These are phyloP conservation scores for Anser cygnoides DNA, from an alignment of 2,113 vertebrate genomes.

Conservation along the genomic window DNA sequence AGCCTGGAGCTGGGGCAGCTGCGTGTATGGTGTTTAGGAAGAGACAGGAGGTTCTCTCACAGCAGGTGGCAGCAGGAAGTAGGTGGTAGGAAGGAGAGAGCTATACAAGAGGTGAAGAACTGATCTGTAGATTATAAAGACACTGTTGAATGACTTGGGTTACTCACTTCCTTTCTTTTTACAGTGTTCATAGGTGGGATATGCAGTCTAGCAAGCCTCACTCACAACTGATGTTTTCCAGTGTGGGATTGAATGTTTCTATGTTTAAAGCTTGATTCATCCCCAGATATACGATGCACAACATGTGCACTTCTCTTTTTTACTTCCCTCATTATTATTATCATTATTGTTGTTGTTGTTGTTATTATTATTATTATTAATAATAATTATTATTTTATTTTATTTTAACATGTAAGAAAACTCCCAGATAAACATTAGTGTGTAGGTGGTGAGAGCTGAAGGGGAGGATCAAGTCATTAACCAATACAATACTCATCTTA, in stretches of 20 bases:
- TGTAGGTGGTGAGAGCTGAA: neutral
- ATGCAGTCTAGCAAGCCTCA: neutral
- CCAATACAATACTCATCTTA: neutral
- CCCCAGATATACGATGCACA: neutral
- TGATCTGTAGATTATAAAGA: neutral
- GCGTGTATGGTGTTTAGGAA: neutral
- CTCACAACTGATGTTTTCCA: neutral
- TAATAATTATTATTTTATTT: too few species aligned
- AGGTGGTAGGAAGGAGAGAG: neutral
- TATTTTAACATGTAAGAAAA: neutral
- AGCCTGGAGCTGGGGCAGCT: neutral
- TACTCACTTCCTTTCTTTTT: neutral
- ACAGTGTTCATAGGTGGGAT: neutral
- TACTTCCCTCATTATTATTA: too few species aligned
- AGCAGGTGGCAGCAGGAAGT: neutral
- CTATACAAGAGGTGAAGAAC: neutral
- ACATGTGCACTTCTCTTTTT: neutral
- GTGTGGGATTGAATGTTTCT: neutral
- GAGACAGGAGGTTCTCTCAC: neutral
- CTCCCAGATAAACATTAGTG: neutral
- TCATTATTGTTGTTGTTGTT: too few species aligned
- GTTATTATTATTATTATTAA: too few species aligned
- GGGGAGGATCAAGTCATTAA: neutral
- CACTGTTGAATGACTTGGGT: neutral
- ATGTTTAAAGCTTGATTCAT: neutral